Percentiles rank a stretch among this genome's conserved stretches.
These are phyloP conservation scores for Kryptolebias marmoratus DNA, from an alignment of 2,113 vertebrate species.

Conservation along the genomic window DNA sequence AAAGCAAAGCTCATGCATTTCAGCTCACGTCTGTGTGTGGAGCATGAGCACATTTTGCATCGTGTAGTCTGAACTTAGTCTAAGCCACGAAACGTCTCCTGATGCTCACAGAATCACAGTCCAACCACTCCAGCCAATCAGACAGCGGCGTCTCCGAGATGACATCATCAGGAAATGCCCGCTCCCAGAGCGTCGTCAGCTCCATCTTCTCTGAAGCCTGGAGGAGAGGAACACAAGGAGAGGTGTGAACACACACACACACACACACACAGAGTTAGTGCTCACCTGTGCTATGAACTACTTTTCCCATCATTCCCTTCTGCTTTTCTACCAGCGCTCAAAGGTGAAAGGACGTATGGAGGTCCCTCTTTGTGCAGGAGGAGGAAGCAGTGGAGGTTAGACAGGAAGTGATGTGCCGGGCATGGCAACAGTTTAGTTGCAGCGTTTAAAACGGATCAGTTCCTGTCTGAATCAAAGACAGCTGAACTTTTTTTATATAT, in stretches of 20 bases:
- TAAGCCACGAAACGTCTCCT: not conserved
- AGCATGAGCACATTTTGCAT: not conserved
- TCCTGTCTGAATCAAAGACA: not conserved
- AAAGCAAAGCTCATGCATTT: not conserved
- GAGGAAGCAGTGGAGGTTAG: slow-evolving; percentile 88
- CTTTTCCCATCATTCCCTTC: slow-evolving; percentile 54
- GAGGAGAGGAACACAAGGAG: slow-evolving; percentile 95
- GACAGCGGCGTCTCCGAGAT: slow-evolving; percentile 97
- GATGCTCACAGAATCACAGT: slow-evolving; percentile 88
- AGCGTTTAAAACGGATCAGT: slow-evolving; percentile 14
- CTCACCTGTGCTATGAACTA: not conserved
- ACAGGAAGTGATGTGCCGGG: slow-evolving; percentile 69
- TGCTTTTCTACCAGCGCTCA: slow-evolving; percentile 86
- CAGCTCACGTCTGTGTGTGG: too few relatives aligned
- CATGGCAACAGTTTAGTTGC: slow-evolving; percentile 47
- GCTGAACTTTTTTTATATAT: too few relatives aligned
- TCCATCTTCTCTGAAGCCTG: slow-evolving; percentile 98
- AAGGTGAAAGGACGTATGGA: slow-evolving; percentile 84
- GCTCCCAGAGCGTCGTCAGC: slow-evolving; percentile 95
- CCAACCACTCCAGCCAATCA: slow-evolving; percentile 96
- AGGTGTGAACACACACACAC: slow-evolving; percentile 78
- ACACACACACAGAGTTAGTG: not conserved
- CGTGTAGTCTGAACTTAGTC: too few relatives aligned
- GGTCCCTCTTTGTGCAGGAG: slow-evolving; percentile 86
- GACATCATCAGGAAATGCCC: slow-evolving; percentile 87